Base-by-base conservation (phyloP, 2,113 vertebrate species). In the Haplotaxodon microlepis region DNA sequence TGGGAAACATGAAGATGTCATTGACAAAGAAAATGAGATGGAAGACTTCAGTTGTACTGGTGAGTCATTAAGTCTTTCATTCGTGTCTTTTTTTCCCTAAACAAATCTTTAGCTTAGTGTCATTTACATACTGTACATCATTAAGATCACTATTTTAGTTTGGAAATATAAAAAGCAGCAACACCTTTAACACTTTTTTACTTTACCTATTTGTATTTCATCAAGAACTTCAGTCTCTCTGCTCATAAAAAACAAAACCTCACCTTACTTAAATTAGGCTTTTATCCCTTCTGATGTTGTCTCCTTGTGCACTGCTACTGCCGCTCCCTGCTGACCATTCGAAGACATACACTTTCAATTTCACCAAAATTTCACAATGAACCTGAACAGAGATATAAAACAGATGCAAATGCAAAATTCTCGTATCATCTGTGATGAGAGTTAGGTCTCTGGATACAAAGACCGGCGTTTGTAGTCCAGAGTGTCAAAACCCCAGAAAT, bases 1-100 rank as follows among this genome's bases (percentile, higher is more conserved):
- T 40, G 93, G 88, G 2, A 59, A 94, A 1, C 93, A 90, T 31
- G 93, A 95, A 4, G 88, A 95, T 6, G 17, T 95, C 17, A 21
- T 1, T 5, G 9, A 9, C 14, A 57, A 59, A 66, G 19, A 9
- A 9, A 82, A 87, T 19, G 88, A 93, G 31, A 82, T 81, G 86
- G 83, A 84, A 9, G 76, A 78, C 9, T 69, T 89, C 1, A 31
- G 10, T 8, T 16, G 1, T 17, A 13, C 8, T 17, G 50, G 93
- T 94, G 19, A 61, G 29, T 61, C 29, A 61, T 13, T 50, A 12
- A 3, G 31, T 81, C 27, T 73, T 82, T 24, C 2, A 21, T 84
- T 29, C 1, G 4, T 7, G 14, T 47, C 8, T 12, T 17, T 17
- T 31, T 34, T 4, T 1, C 1, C 12, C 69, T 27, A 45, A 47